These are phyloP conservation scores for Octopus bimaculoides DNA, from an alignment of 1,140 invertebrate genomes.

Conservation along the genomic window DNA sequence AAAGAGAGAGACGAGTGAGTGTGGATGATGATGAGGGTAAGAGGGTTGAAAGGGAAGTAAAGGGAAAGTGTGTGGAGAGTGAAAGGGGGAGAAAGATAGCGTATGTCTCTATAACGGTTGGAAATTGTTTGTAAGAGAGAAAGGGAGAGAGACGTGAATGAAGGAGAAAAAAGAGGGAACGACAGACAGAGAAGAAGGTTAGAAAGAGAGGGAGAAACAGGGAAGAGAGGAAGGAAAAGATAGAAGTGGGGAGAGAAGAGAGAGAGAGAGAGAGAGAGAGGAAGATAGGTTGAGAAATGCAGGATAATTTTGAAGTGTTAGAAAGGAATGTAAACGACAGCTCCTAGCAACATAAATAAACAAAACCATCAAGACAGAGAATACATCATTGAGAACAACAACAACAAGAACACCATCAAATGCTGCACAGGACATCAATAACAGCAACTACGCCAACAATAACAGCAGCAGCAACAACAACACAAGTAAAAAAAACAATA, in stretches of 20 bases:
- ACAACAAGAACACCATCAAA: too few species aligned
- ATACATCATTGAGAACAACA: too few species aligned
- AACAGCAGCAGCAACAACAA: too few species aligned
- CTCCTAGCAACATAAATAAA: too few species aligned
- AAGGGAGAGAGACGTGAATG: neutral
- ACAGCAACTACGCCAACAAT: too few species aligned
- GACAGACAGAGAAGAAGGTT: neutral
- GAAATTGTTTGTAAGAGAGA: neutral
- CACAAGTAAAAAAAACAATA: too few species aligned
- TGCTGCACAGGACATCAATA: too few species aligned
- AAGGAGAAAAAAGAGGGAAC: neutral
- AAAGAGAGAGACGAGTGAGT: constrained; percentile 15
- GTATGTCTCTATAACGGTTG: neutral
- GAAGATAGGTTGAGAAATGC: neutral
- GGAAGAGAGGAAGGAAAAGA: neutral
- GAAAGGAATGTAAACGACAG: too few species aligned
- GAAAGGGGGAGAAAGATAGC: neutral
- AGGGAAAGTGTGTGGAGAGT: neutral
- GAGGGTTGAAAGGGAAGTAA: neutral
- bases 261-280: neutral
- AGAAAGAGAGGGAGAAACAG: neutral
- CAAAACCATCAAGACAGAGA: too few species aligned
- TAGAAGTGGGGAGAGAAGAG: neutral
- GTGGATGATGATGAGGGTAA: neutral
- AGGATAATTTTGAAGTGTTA: too few species aligned